Conservation (phyloP, 2,888 invertebrate genomes). For the Magallana nippona region DNA sequence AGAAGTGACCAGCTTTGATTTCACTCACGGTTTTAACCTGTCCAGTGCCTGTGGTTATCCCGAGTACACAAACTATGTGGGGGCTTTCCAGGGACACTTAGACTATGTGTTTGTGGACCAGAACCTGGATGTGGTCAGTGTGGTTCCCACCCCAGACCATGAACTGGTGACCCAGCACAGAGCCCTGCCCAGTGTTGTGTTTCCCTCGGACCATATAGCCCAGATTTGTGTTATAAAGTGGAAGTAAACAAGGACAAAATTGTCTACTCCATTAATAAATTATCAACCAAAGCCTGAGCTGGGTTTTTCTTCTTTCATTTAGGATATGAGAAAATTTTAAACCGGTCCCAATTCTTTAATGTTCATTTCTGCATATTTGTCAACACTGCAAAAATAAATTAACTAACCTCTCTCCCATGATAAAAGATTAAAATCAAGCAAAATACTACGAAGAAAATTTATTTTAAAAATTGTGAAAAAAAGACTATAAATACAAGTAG, state of each 20-base stretch:
- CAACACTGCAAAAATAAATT: too few relatives aligned
- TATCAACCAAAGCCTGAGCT: neutral
- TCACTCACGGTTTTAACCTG: slow-evolving; percentile 84
- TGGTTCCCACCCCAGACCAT: slow-evolving; percentile 89
- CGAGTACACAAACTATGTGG: slow-evolving; percentile 91
- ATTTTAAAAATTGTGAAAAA: too few relatives aligned
- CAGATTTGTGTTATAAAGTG: slow-evolving; percentile 83
- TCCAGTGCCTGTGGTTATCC: slow-evolving; percentile 92
- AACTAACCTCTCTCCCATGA: too few relatives aligned
- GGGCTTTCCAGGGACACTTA: slow-evolving; percentile 90
- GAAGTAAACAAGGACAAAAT: slow-evolving; percentile 50
- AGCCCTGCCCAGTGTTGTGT: slow-evolving; percentile 92
- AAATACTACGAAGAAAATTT: too few relatives aligned
- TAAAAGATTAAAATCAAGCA: too few relatives aligned
- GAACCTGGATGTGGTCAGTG: slow-evolving; percentile 81
- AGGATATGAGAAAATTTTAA: neutral
- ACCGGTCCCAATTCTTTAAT: too few relatives aligned
- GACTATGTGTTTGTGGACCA: slow-evolving; percentile 94
- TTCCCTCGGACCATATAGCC: slow-evolving; percentile 96
- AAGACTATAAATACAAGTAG: too few relatives aligned
- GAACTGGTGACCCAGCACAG: slow-evolving; percentile 87
- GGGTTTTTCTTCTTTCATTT: neutral
- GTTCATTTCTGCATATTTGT: too few relatives aligned
- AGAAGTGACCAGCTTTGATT: slow-evolving; percentile 55
- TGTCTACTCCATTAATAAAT: neutral